Evolutionary conservation across 2,113 vertebrate genomes (phyloP).

Genomic region (Poicephalus meyeri): DNA sequence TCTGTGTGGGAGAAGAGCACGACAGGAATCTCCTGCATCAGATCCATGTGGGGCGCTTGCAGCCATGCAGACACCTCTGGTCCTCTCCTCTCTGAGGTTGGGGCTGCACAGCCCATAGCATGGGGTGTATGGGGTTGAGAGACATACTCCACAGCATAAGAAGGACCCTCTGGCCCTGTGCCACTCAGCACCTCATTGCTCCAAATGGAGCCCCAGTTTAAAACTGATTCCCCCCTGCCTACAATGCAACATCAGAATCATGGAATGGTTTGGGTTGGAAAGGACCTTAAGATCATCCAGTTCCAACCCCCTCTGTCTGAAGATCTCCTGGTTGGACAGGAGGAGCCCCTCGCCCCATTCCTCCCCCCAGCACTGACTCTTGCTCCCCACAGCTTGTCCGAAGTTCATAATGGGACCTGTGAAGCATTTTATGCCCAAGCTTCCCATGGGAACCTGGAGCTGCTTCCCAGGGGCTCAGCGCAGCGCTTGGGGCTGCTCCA

Average conservation of each 20-base stretch:
- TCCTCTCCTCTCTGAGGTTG: neutral
- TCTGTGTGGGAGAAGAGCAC: rapidly evolving
- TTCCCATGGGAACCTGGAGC: conserved; percentile 39
- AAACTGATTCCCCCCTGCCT: neutral
- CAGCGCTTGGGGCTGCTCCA: conserved; percentile 27
- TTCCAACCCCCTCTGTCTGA: neutral
- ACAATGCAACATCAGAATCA: neutral
- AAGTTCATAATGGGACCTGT: conserved; percentile 4
- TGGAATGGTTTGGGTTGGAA: neutral
- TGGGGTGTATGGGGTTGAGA: neutral
- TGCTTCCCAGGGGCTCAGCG: conserved; percentile 58
- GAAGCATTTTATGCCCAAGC: conserved; percentile 26
- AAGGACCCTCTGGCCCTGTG: neutral
- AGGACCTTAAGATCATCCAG: neutral
- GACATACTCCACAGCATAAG: neutral
- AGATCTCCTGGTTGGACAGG: rapidly evolving
- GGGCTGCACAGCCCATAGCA: rapidly evolving
- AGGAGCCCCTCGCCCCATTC: rapidly evolving
- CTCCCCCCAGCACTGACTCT: neutral
- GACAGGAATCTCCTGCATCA: neutral
- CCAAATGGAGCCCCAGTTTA: neutral
- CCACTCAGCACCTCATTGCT: neutral
- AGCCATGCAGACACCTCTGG: neutral
- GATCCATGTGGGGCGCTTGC: rapidly evolving
- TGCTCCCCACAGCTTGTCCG: neutral